phyloP scores from a whole-genome alignment of 2,888 invertebrate genomes.

The Lacanobia wlatinum region DNA sequence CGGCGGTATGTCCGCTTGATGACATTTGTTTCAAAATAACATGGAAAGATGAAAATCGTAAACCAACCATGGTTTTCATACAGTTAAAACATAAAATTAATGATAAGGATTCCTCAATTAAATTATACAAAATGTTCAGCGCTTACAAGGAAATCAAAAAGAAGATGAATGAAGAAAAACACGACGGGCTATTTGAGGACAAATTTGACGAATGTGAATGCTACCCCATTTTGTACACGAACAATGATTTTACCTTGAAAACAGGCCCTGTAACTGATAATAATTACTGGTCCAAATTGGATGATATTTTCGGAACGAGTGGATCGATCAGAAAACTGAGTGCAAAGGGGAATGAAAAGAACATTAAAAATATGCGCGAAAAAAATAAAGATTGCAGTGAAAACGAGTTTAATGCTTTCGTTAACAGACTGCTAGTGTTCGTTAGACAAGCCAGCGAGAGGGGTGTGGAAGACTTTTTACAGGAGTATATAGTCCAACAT shows the following conservation, averaged over 20 bases:
- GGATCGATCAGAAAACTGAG: not conserved
- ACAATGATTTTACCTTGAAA: not conserved
- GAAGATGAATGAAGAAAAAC: not conserved
- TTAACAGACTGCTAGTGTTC: slow-evolving; percentile 1
- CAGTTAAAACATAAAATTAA: not conserved
- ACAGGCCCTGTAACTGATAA: not conserved
- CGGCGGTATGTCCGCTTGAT: not conserved
- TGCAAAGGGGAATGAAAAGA: not conserved
- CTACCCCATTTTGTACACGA: not conserved
- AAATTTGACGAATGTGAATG: not conserved
- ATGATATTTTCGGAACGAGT: not conserved
- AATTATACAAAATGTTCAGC: not conserved
- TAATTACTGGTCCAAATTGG: not conserved
- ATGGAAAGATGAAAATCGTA: not conserved
- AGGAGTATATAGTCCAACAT: not conserved
- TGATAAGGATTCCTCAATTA: not conserved
- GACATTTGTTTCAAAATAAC: not conserved
- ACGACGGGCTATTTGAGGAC: not conserved
- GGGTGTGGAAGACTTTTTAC: not conserved
- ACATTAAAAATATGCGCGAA: not conserved
- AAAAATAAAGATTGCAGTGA: not conserved
- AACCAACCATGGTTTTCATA: not conserved
- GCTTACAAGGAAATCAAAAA: not conserved
- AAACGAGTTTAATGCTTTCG: not conserved
- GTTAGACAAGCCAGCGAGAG: not conserved